Percentiles rank a stretch among this genome's conserved stretches.
Evolutionary conservation across 2,797 vertebrate genomes (phyloP).

Genomic region (Malacoctenus gilli): DNA sequence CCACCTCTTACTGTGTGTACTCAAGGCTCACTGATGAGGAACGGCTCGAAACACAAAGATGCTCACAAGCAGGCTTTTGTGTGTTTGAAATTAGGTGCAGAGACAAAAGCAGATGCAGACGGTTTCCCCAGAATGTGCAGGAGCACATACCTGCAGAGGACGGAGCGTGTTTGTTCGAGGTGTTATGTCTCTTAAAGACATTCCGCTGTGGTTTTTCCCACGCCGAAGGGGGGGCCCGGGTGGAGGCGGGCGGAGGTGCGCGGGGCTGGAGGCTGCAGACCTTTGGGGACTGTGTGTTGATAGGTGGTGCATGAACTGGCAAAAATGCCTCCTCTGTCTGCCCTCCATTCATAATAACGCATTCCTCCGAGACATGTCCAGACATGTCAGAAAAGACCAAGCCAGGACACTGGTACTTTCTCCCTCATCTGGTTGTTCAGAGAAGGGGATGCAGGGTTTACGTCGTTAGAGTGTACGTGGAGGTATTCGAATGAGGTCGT

Average conservation of each 20-base stretch:
- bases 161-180: slow-evolving; percentile 62
- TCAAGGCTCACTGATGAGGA: slow-evolving; percentile 71
- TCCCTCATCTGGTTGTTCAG: slow-evolving; percentile 27
- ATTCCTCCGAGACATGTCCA: slow-evolving; percentile 67
- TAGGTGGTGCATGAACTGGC: slow-evolving; percentile 26
- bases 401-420: slow-evolving; percentile 30
- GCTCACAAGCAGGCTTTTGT: slow-evolving; percentile 44
- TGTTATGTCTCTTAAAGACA: slow-evolving; percentile 62
- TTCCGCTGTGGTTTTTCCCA: slow-evolving; percentile 73
- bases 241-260: slow-evolving; percentile 34
- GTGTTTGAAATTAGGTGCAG: slow-evolving; percentile 13
- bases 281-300: slow-evolving; percentile 50
- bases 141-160: slow-evolving; percentile 62
- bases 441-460: slow-evolving; percentile 18
- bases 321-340: slow-evolving; percentile 36
- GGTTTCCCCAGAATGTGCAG: slow-evolving; percentile 61
- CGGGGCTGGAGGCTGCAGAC: slow-evolving; percentile 39
- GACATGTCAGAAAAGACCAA: slow-evolving; percentile 55
- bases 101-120: slow-evolving; percentile 11
- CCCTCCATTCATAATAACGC: slow-evolving; percentile 48
- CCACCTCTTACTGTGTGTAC: slow-evolving; percentile 62
- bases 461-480: slow-evolving; percentile 3
- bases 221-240: slow-evolving; percentile 49
- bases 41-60: slow-evolving; percentile 53
- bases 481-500: slow-evolving; percentile 9